A percentile compares a stretch with the other conserved stretches of the same genome.
These are phyloP conservation scores for Syngnathus typhle DNA, from an alignment of 2,113 vertebrate species.

Conservation along the genomic window DNA sequence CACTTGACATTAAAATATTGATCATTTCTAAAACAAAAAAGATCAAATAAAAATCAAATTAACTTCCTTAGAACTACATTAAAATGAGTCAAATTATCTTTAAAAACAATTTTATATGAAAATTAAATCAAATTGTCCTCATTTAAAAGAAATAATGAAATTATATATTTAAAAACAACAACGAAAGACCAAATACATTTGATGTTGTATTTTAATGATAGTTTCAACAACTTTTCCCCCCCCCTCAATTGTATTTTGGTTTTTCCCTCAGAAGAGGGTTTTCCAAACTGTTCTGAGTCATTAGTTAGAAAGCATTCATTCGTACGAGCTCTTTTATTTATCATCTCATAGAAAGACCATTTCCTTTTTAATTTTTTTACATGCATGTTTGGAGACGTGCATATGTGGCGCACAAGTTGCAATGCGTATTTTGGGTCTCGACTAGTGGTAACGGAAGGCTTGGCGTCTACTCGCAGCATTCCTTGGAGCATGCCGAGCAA, in stretches of 20 bases:
- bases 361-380: not conserved
- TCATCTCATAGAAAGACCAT: too few relatives aligned
- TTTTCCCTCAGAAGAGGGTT: too few relatives aligned
- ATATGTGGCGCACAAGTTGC: not conserved
- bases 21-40: not conserved
- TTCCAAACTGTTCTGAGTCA: too few relatives aligned
- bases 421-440: not conserved
- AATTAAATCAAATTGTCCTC: not conserved
- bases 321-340: too few relatives aligned
- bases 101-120: not conserved
- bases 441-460: not conserved
- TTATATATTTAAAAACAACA: too few relatives aligned
- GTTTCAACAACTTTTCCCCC: not conserved
- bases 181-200: not conserved
- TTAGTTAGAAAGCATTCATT: too few relatives aligned
- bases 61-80: not conserved
- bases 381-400: too few relatives aligned
- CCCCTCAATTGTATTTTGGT: too few relatives aligned
- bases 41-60: not conserved
- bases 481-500: slow-evolving; percentile 2
- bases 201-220: too few relatives aligned
- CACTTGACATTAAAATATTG: not conserved
- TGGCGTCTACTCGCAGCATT: slow-evolving; percentile 9
- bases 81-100: not conserved
- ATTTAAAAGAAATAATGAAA: not conserved